Evolutionary conservation across 2,888 invertebrate genomes (phyloP).

Genomic region (Boloria euphrosyne): DNA sequence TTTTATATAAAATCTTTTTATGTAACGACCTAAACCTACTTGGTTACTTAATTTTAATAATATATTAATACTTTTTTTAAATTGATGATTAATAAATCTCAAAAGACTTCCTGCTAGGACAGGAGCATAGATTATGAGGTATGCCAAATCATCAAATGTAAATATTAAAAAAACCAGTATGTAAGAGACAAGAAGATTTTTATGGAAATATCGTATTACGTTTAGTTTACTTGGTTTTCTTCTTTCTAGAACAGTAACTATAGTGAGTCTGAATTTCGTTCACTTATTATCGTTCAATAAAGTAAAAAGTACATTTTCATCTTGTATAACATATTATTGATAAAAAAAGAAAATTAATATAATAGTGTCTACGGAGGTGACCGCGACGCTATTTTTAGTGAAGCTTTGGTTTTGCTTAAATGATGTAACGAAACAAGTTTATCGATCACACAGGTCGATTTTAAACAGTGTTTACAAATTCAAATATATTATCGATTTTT

Average conservation of each 20-base stretch:
- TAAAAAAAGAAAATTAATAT: conserved; percentile 24
- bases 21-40: not conserved
- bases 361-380: conserved; percentile 24
- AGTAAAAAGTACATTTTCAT: conserved; percentile 8
- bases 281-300: not conserved
- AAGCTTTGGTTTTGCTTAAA: conserved; percentile 30
- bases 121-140: too few relatives aligned
- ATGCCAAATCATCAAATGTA: too few relatives aligned
- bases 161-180: too few relatives aligned
- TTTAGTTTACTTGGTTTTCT: too few relatives aligned
- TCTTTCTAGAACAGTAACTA: too few relatives aligned
- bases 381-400: conserved; percentile 28
- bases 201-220: too few relatives aligned
- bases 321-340: conserved; percentile 16
- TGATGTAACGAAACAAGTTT: conserved; percentile 37
- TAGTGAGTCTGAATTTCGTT: too few relatives aligned
- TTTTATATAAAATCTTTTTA: too few relatives aligned
- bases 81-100: too few relatives aligned
- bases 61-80: not conserved
- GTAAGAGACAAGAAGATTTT: too few relatives aligned
- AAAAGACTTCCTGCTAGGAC: too few relatives aligned
- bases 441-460: conserved; percentile 24
- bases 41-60: not conserved
- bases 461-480: conserved; percentile 15
- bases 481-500: conserved; percentile 1